A percentile compares a stretch with the other conserved stretches of the same genome.
phyloP scores from a whole-genome alignment of 2,797 vertebrate genomes.

The Diplodus sargus region DNA sequence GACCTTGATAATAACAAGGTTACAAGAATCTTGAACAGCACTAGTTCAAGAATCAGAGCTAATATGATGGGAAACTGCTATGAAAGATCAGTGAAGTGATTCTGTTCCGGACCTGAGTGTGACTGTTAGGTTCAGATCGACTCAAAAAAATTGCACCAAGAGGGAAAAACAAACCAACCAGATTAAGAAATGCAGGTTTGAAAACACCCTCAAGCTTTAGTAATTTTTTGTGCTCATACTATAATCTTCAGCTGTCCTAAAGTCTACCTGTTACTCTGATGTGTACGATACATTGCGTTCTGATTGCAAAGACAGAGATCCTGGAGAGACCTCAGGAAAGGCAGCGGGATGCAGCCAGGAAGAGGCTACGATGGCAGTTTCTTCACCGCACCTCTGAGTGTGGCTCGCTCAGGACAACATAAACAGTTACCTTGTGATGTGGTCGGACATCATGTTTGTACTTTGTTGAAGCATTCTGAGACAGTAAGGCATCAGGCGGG shows the following conservation, averaged over 20 bases:
- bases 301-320: not conserved
- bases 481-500: not conserved
- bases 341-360: not conserved
- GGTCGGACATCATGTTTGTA: not conserved
- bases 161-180: not conserved
- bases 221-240: not conserved
- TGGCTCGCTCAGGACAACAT: not conserved
- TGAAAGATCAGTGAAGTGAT: no score
- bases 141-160: not conserved
- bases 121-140: not conserved
- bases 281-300: not conserved
- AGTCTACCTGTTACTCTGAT: not conserved
- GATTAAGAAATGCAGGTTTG: not conserved
- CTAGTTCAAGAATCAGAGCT: no score
- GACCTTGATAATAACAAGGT: no score
- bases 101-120: not conserved
- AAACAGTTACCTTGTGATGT: not conserved
- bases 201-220: not conserved
- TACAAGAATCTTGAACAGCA: no score
- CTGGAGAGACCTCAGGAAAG: not conserved
- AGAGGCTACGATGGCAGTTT: not conserved
- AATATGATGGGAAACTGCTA: no score
- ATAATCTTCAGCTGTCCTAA: not conserved
- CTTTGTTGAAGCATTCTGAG: conserved; percentile 10
- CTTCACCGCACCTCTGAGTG: not conserved